Evolutionary conservation across 2,888 invertebrate genomes (phyloP), one percentile per base, ranked within the genome.

Genomic region (Agrilus biguttatus): DNA sequence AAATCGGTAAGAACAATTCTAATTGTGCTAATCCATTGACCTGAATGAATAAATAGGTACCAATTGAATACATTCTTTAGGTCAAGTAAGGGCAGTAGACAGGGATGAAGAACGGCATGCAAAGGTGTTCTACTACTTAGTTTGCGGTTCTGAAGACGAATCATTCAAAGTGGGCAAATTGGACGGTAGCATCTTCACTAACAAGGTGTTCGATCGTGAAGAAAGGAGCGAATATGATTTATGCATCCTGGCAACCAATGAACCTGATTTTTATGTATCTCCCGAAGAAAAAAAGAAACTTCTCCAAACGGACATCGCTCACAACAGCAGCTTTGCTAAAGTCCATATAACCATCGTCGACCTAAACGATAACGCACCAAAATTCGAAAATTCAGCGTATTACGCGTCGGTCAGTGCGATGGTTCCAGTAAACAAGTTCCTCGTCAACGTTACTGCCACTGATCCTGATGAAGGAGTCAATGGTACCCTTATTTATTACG

Each of bases 401-500:
- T 58, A 61, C 56, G 64, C 70, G 61, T 83, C 82, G 5, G 74
- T 88, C 13, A 85, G 83, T 60, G 79, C 84, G 37, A 83, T 83
- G 65, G 81, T 86, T 0, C 75, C 79, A 12, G 70, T 84, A 36
- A 85, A 84, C 57, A 82, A 84, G 54, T 75, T 80, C 32, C 78
- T 89, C 1, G 68, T 77, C 0, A 75, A 82, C 37, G 78, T 92
- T 2, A 74, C 78, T 19, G 93, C 92, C 0, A 74, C 73, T 2
- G 95, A 95, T 68, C 77, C 77, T 0, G 95, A 95, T 62, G 71
- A 80, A 5, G 87, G 84, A 0, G 75, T 79, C 46, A 93, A 93
- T 59, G 89, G 90, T 0, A 80, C 83, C 3, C 68, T 93, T 1
- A 72, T 78, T 33, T 92, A 90, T 62, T 77, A 81, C 61, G 84